phyloP scores from a whole-genome alignment of 2,888 invertebrate genomes.

The Thyatira batis region DNA sequence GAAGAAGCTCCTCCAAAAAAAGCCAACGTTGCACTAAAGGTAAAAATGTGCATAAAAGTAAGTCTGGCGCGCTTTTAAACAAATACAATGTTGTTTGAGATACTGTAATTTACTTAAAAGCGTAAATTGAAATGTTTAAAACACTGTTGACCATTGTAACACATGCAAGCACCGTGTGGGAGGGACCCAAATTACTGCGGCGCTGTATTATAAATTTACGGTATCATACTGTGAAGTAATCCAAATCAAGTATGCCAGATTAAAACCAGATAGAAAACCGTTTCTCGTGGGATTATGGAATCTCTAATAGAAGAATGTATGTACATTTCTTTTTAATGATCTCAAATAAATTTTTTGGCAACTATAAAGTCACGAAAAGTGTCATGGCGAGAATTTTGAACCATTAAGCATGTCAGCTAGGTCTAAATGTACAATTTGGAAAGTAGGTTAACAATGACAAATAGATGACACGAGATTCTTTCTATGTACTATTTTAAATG shows the following conservation, averaged over 20 bases:
- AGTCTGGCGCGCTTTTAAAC: not conserved
- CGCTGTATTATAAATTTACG: conserved; percentile 19
- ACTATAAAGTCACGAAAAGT: conserved; percentile 48
- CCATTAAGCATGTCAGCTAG: conserved; percentile 51
- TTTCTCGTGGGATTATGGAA: conserved; percentile 30
- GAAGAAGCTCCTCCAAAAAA: not conserved
- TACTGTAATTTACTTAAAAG: conserved; percentile 16
- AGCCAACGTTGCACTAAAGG: not conserved
- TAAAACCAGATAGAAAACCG: conserved; percentile 21
- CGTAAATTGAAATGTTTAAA: conserved; percentile 27
- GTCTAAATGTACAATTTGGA: conserved; percentile 39
- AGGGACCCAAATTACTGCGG: conserved; percentile 19
- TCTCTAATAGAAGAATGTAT: conserved; percentile 36
- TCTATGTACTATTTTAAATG: conserved; percentile 31
- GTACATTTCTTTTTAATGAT: conserved; percentile 41
- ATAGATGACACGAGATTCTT: conserved; percentile 47
- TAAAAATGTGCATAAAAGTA: not conserved
- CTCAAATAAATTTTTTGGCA: conserved; percentile 49
- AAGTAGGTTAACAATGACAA: conserved; percentile 62
- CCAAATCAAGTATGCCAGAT: conserved; percentile 26
- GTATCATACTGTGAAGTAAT: conserved; percentile 28
- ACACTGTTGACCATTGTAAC: conserved; percentile 26
- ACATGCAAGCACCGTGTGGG: conserved; percentile 26
- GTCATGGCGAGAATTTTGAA: conserved; percentile 44
- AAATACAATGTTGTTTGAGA: conserved; percentile 3